Base-by-base conservation (phyloP, 1,140 invertebrate genomes). In the Muscidifurax raptorellus region DNA sequence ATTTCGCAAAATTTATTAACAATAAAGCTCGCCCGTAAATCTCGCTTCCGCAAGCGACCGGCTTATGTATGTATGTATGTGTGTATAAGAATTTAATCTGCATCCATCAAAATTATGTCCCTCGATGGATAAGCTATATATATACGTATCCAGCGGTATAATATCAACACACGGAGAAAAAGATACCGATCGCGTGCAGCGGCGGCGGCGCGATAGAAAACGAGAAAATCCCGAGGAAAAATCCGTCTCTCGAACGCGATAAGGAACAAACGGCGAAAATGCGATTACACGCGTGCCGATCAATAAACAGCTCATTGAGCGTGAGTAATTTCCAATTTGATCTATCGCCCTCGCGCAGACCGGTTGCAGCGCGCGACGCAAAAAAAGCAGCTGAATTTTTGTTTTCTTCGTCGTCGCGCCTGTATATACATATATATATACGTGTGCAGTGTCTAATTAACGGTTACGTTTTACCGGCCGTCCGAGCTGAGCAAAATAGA, bases 341-440 rank as follows among this genome's bases (percentile, higher is more conserved):
- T 79, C 77, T 15, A 66, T 79, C 3, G 67, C 67, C 25, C 67
- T 5, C 67, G 69, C 69, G 69, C 27, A 2, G 22, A 74, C 32
- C 28, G 30, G 22, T 36, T 36, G 4, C 22, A n/a, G n/a, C 22
- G 32, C 32, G 72, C 32, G 72, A 32, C 3, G 72, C 28, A 15
- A 74, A 52, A 47, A 75, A 12, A 77, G 75, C 72, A 71, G 80
- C 80, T 52, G 64, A 82, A 36, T 82, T 74, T 75, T 82, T 82
- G 52, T 75, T 66, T 82, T 27, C 12, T 47, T 71, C 40, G 32
- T 52, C 47, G 71, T 52, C 40, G 72, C 69, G 44, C n/a, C 2
- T 81, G 66, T 47, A 36, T 6, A n/a, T 76, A 47, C 47, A 25
- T 27, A 47, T 13, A 30, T 66, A 32, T 6, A n/a, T n/a, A n/a